phyloP scores from a whole-genome alignment of 2,888 invertebrate genomes.

The Eupithecia exiguata region DNA sequence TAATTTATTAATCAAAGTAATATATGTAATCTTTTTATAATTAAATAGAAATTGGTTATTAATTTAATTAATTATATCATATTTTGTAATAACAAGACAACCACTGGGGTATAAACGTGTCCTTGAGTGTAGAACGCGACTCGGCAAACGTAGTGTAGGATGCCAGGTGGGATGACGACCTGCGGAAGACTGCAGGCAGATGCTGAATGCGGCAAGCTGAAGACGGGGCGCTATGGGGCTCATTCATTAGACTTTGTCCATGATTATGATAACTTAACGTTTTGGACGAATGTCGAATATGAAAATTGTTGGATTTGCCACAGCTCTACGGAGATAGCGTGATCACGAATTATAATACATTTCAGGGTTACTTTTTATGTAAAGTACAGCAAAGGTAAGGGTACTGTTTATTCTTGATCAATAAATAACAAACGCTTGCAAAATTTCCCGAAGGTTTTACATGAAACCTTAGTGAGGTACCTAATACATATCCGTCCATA shows the following conservation, averaged over 20 bases:
- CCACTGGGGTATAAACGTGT: no score
- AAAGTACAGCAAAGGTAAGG: constrained; percentile 23
- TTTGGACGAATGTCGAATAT: neutral
- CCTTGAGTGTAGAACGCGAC: no score
- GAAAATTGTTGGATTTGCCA: neutral
- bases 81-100: no score
- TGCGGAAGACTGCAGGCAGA: no score
- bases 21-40: no score
- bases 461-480: constrained; percentile 1
- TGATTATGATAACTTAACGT: neutral
- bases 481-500: neutral
- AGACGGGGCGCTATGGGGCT: neutral
- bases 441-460: constrained; percentile 9
- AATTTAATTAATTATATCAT: no score
- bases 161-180: no score
- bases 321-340: constrained; percentile 16
- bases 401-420: constrained; percentile 19
- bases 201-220: no score
- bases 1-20: no score
- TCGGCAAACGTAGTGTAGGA: no score
- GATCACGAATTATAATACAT: constrained; percentile 14
- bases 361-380: constrained; percentile 35
- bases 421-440: constrained; percentile 22
- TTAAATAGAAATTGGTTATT: no score
- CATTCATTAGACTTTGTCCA: neutral